These are phyloP conservation scores for Luehdorfia chinensis DNA, from an alignment of 1,140 invertebrate genomes.

Conservation along the genomic window DNA sequence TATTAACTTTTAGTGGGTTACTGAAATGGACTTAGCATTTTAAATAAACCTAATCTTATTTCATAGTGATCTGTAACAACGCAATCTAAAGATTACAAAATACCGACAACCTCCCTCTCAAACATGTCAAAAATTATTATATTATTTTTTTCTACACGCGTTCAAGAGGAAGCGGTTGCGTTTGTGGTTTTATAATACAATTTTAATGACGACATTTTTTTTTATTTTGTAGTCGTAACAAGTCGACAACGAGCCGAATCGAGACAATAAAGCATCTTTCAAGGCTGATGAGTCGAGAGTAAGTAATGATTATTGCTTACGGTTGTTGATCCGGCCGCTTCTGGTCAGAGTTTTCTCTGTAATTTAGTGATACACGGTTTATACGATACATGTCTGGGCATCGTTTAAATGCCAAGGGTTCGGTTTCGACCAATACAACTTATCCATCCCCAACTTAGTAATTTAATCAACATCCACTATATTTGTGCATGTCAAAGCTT, in stretches of 20 bases:
- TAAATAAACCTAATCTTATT: too few relatives aligned
- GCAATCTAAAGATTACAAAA: too few relatives aligned
- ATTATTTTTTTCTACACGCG: conserved; percentile 33
- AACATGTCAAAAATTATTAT: conserved; percentile 32
- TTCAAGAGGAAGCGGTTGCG: conserved; percentile 37
- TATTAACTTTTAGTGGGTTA: too few relatives aligned
- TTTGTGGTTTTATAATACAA: conserved; percentile 64
- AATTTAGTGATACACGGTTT: conserved; percentile 32
- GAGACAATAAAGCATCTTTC: conserved; percentile 69
- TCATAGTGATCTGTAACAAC: too few relatives aligned
- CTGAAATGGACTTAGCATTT: too few relatives aligned
- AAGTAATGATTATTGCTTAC: conserved; percentile 69
- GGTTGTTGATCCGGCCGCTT: conserved; percentile 50
- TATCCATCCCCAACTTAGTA: too few relatives aligned
- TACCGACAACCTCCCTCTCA: not conserved
- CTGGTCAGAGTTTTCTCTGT: conserved; percentile 40
- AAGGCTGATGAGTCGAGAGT: conserved; percentile 58
- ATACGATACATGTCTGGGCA: too few relatives aligned
- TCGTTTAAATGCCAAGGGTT: too few relatives aligned
- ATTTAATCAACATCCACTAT: too few relatives aligned
- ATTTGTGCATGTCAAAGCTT: too few relatives aligned
- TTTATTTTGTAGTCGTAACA: conserved; percentile 54
- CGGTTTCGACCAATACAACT: too few relatives aligned
- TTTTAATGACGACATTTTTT: conserved; percentile 58
- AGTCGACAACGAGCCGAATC: conserved; percentile 70